Evolutionary conservation across 2,113 vertebrate species (phyloP).

Genomic region (Thryonomys swinderianus): DNA sequence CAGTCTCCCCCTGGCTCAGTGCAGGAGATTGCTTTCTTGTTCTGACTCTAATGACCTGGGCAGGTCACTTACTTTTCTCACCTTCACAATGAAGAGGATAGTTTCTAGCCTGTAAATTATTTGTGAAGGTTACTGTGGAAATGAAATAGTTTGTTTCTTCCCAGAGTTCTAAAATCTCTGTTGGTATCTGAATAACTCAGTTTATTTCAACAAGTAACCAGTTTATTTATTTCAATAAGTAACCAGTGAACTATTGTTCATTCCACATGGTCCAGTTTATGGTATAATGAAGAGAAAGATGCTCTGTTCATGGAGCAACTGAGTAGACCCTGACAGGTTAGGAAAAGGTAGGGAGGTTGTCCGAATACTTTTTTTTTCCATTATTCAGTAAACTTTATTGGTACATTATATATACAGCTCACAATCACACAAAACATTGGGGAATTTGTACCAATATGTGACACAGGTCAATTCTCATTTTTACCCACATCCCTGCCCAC

Average conservation of each 20-base stretch:
- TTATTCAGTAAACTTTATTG: no score
- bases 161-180: not conserved
- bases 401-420: no score
- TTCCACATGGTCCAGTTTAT: not conserved
- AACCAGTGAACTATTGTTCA: not conserved
- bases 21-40: conserved; percentile 10
- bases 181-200: not conserved
- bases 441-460: no score
- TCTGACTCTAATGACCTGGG: not conserved
- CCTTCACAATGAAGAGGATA: conserved; percentile 32
- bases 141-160: conserved; percentile 46
- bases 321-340: not conserved
- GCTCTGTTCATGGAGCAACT: not conserved
- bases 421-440: no score
- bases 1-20: not conserved
- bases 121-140: conserved; percentile 13
- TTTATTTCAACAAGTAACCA: conserved; percentile 24
- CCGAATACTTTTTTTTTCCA: not conserved
- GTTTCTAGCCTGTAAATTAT: not conserved
- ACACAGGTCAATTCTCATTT: no score
- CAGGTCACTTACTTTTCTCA: not conserved
- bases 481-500: no score
- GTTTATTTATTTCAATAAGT: not conserved
- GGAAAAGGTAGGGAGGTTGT: not conserved
- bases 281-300: not conserved